Evolutionary conservation across 2,797 vertebrate species (phyloP).

Genomic region (Microctenopoma lineatum): DNA sequence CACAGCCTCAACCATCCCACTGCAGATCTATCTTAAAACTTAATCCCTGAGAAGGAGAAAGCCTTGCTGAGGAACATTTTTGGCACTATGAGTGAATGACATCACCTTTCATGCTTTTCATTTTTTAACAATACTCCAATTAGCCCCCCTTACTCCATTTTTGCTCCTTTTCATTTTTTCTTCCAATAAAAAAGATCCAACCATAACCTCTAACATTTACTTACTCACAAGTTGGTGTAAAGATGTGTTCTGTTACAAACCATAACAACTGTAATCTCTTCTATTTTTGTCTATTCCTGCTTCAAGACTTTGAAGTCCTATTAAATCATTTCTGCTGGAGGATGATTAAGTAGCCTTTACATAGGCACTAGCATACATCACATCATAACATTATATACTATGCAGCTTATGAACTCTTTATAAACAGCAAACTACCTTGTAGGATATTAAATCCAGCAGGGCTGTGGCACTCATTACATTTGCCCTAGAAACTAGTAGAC

Average conservation of each 20-base stretch:
- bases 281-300: conserved; percentile 25
- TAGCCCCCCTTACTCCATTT: conserved; percentile 21
- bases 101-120: conserved; percentile 50
- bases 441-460: conserved; percentile 26
- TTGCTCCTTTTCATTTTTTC: conserved; percentile 23
- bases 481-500: conserved; percentile 11
- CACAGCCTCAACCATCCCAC: conserved; percentile 46
- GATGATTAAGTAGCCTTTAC: conserved; percentile 23
- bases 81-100: conserved; percentile 72
- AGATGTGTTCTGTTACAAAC: conserved; percentile 21
- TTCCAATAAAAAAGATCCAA: neutral
- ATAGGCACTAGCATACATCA: conserved; percentile 31
- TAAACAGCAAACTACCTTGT: conserved; percentile 21
- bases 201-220: neutral
- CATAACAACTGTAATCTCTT: conserved; percentile 5
- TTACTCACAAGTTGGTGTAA: conserved; percentile 17
- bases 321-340: conserved; percentile 49
- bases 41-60: conserved; percentile 67
- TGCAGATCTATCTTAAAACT: conserved; percentile 69
- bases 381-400: conserved; percentile 38
- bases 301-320: conserved; percentile 19
- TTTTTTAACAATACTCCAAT: conserved; percentile 28
- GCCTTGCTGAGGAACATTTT: conserved; percentile 66
- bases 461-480: neutral
- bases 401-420: conserved; percentile 34